These are phyloP conservation scores for Amazona ochrocephala DNA, from an alignment of 2,797 vertebrate genomes.

Conservation along the genomic window DNA sequence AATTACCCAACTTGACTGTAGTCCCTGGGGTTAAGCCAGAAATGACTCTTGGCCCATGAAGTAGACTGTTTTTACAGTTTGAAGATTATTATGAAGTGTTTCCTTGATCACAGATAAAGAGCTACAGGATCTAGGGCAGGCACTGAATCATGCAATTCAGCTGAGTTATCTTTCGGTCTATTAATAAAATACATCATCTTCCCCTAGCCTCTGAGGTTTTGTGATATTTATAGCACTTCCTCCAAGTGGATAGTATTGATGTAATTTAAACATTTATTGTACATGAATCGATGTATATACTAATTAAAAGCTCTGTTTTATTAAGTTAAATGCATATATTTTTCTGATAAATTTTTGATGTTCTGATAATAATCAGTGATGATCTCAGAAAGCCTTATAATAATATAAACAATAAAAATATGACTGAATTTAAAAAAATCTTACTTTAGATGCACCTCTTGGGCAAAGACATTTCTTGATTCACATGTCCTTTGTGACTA, in stretches of 20 bases:
- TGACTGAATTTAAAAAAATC: background rate
- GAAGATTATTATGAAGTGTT: background rate
- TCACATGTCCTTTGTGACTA: background rate
- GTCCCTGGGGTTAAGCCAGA: background rate
- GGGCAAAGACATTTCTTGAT: background rate
- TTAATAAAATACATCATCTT: constrained; percentile 33
- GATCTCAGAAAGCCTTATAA: background rate
- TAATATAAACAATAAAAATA: background rate
- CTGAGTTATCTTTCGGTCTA: background rate
- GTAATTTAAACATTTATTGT: constrained; percentile 15
- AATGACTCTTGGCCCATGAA: background rate
- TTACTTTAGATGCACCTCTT: background rate
- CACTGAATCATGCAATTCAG: background rate
- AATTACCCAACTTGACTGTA: background rate
- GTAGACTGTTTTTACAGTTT: background rate
- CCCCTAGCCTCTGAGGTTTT: constrained; percentile 15
- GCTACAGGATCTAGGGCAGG: background rate
- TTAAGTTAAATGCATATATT: background rate
- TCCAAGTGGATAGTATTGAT: constrained; percentile 22
- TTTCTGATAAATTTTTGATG: background rate
- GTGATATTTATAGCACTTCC: constrained; percentile 38
- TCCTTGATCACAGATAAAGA: background rate
- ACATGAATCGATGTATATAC: background rate
- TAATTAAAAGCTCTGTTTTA: constrained; percentile 43
- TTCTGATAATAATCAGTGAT: background rate